Evolutionary conservation across 1,140 invertebrate species (phyloP).

Genomic region (Idris sp.): DNA sequence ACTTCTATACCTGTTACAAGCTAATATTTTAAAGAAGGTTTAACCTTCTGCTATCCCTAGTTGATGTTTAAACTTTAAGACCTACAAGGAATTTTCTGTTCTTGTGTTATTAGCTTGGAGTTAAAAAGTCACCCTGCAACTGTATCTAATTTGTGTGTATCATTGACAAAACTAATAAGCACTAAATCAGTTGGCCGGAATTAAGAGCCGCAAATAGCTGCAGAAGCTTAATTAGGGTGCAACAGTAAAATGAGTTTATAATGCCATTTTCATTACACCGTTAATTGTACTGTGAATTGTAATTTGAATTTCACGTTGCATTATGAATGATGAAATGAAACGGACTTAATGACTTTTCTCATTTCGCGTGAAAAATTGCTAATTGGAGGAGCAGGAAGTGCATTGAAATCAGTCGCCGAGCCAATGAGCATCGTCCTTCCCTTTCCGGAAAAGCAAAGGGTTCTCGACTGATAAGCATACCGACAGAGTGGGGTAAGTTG

Average conservation of each 20-base stretch:
- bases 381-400: constrained; percentile 55
- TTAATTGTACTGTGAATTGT: constrained; percentile 7
- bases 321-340: constrained; percentile 9
- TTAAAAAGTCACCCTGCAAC: constrained; percentile 3
- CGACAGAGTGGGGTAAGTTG: constrained; percentile 66
- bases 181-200: constrained; percentile 32
- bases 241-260: constrained; percentile 8
- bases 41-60: no score
- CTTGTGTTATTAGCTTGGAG: no score
- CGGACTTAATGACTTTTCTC: constrained; percentile 29
- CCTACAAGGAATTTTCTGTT: no score
- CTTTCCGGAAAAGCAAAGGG: constrained; percentile 67
- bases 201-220: constrained; percentile 25
- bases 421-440: constrained; percentile 57
- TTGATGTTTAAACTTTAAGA: no score
- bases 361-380: constrained; percentile 44
- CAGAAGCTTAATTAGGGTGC: constrained; percentile 17
- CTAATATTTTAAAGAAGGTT: no score
- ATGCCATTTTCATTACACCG: constrained; percentile 20
- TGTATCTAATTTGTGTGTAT: constrained; percentile 4
- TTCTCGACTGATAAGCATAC: constrained; percentile 64
- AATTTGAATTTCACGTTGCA: constrained; percentile 16
- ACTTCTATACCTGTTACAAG: no score
- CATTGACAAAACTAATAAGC: constrained; percentile 30
- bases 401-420: constrained; percentile 28